phyloP scores from a whole-genome alignment of 2,113 vertebrate species.

The Tragelaphus buxtoni region DNA sequence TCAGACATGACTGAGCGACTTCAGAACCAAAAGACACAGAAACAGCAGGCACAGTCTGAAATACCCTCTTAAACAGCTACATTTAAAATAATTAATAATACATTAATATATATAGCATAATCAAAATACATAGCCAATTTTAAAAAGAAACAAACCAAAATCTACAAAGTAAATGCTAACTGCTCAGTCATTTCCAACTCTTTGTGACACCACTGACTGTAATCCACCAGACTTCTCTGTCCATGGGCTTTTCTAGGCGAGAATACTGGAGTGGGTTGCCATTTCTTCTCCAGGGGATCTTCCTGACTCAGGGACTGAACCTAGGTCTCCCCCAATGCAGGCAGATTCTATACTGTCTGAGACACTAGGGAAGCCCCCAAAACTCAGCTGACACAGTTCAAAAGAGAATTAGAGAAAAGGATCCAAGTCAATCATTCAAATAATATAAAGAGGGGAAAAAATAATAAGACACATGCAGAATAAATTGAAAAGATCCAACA shows the following conservation, averaged over 20 bases:
- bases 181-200: not conserved
- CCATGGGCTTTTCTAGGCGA: not conserved
- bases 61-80: not conserved
- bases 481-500: not conserved
- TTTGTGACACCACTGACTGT: not conserved
- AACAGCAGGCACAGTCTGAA: not conserved
- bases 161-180: not conserved
- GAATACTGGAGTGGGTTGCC: not conserved
- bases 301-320: not conserved
- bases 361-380: not conserved
- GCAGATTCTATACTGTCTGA: not conserved
- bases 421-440: not conserved
- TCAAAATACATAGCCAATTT: not conserved
- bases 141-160: not conserved
- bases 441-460: not conserved
- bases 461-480: not conserved
- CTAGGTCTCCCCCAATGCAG: not conserved
- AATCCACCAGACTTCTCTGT: not conserved
- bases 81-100: not conserved
- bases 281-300: not conserved
- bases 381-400: not conserved
- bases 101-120: not conserved
- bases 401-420: not conserved
- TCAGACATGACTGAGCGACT: too few species aligned
- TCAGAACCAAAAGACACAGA: not conserved